Evolutionary conservation across 2,797 vertebrate species (phyloP).

Genomic region (Epinephelus malabaricus): DNA sequence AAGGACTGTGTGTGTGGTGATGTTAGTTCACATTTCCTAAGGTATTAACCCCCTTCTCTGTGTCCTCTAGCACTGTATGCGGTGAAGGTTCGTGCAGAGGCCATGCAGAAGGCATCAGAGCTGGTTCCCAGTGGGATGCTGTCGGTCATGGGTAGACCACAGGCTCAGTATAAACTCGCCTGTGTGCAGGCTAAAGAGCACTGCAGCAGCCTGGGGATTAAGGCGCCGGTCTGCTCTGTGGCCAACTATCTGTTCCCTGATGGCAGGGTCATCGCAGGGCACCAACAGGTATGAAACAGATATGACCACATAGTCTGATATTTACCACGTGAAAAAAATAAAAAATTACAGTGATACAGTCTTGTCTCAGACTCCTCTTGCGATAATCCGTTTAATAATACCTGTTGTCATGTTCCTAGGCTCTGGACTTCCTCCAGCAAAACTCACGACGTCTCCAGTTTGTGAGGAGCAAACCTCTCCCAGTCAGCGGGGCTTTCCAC

Average conservation of each 20-base stretch:
- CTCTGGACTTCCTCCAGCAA: conserved; percentile 91
- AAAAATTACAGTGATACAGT: too few species aligned
- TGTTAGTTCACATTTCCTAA: rapidly evolving
- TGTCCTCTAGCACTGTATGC: conserved; percentile 88
- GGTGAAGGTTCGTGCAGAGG: conserved; percentile 94
- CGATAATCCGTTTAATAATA: too few species aligned
- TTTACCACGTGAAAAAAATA: too few species aligned
- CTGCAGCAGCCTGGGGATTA: conserved; percentile 88
- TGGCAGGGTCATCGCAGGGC: conserved; percentile 94
- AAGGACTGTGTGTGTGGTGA: too few species aligned
- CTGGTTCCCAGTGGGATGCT: conserved; percentile 93
- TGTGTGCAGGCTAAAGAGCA: conserved; percentile 91
- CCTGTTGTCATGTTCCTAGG: conserved; percentile 78
- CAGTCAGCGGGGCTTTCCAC: conserved; percentile 95
- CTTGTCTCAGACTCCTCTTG: too few species aligned
- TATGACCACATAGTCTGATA: too few species aligned
- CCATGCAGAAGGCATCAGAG: conserved; percentile 94
- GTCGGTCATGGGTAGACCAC: conserved; percentile 88
- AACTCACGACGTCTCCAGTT: conserved; percentile 88
- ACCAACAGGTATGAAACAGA: conserved; percentile 86
- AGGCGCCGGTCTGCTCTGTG: conserved; percentile 90
- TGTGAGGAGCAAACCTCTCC: conserved; percentile 85
- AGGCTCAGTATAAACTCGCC: conserved; percentile 88
- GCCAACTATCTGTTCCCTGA: conserved; percentile 96
- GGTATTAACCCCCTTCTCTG: rapidly evolving